Evolutionary conservation across 2,888 invertebrate species (phyloP).

Genomic region (Tupiocoris notatus): DNA sequence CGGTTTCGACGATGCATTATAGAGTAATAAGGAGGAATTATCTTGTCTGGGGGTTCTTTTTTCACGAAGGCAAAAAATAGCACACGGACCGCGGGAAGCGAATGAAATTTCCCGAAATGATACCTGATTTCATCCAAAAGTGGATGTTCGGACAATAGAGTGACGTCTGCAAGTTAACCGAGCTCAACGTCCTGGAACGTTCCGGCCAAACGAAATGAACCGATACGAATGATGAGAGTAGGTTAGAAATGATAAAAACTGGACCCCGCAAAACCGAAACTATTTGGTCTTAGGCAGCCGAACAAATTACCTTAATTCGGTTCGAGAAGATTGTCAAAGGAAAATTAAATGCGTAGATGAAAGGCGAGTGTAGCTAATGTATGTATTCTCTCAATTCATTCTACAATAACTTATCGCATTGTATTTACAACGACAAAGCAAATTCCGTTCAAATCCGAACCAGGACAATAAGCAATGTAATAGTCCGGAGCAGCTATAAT

Average conservation of each 20-base stretch:
- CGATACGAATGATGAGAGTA: not conserved
- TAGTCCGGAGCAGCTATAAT: too few relatives aligned
- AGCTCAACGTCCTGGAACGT: constrained; percentile 15
- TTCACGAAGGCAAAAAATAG: not conserved
- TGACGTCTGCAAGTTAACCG: constrained; percentile 13
- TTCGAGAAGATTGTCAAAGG: too few relatives aligned
- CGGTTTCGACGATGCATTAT: not conserved
- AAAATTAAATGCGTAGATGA: too few relatives aligned
- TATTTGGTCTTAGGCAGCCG: too few relatives aligned
- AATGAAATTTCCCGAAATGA: constrained; percentile 26
- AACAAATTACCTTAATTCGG: too few relatives aligned
- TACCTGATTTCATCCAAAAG: constrained; percentile 28
- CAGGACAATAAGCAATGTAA: too few relatives aligned
- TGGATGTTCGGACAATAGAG: constrained; percentile 20
- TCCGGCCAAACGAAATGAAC: not conserved
- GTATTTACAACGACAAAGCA: too few relatives aligned
- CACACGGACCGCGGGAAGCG: not conserved
- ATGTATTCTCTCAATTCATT: too few relatives aligned
- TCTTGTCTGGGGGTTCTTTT: constrained; percentile 1
- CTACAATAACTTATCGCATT: too few relatives aligned
- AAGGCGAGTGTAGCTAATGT: too few relatives aligned
- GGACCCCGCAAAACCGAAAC: not conserved
- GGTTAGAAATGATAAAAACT: not conserved
- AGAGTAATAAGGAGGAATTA: not conserved
- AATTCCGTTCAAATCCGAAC: too few relatives aligned